Evolutionary conservation across 2,888 invertebrate species (phyloP), one percentile per base, ranked within the genome.

Genomic region (Petrolisthes manimaculis): DNA sequence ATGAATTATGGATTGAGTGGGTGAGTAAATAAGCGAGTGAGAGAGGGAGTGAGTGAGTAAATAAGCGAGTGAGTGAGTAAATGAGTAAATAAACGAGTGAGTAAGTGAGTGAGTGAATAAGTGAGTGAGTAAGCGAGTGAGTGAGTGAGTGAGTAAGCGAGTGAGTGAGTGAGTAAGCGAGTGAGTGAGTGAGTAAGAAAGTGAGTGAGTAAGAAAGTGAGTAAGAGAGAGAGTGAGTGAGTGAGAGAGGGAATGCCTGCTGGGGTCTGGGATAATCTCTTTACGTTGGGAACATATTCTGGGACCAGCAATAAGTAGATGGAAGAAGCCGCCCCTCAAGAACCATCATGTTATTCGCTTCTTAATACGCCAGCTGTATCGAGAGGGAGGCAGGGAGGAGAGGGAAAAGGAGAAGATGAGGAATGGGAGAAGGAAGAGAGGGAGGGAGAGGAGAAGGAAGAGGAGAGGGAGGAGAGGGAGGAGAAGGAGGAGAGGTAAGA

Each of bases 291-390:
- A 67, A 82, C 69, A 51, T 82, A 67, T 80, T 80, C 82, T 55
- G 67, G 74, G 61, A 53, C 83, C 53, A 83, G 83, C 83, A 83
- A 83, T 83, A 83, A 83, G 83, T 83, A 83, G 83, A 83, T 83
- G 83, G 74, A 74, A 83, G 83, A 71, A 71, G 74, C 74, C 67
- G 74, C 83, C 83, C 24, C 6, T 61, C 74, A 83, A 83, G 83
- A 83, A 83, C 83, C 83, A 83, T 83, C 83, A 83, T 74, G 83
- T 83, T 83, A 83, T 83, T 83, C 83, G n/a, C 83, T n/a, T 56
- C 83, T 83, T 83, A 83, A 83, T 83, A 83, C 55, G 74, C 74
- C 54, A 83, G 83, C 71, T 83, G 83, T 71, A 83, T 83, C 71
- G 71, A 6, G 53, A 14, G 69, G 79, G 53, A 54, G 54, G 24